Conservation (phyloP, 1,140 invertebrate species). For the Ladona fulva region DNA sequence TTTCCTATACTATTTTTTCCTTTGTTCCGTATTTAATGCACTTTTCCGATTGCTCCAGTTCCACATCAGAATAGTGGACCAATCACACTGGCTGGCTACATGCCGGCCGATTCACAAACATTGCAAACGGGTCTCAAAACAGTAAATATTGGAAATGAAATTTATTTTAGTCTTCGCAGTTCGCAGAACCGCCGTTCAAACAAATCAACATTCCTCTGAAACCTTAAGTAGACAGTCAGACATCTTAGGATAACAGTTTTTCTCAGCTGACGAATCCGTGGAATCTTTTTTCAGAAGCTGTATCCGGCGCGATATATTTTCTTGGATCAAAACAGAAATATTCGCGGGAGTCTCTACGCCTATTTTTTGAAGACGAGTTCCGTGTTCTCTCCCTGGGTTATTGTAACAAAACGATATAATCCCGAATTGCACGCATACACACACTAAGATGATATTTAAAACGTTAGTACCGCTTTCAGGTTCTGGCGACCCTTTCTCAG, state of each 20-base stretch:
- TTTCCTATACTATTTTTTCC: too few species aligned
- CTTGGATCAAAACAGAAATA: not conserved
- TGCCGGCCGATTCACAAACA: not conserved
- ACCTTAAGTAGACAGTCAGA: not conserved
- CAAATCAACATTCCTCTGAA: not conserved
- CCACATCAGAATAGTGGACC: not conserved
- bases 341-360: not conserved
- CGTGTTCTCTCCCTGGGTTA: not conserved
- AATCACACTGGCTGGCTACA: not conserved
- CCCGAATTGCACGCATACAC: not conserved
- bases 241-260: not conserved
- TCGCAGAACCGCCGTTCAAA: not conserved
- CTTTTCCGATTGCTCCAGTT: not conserved
- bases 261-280: not conserved
- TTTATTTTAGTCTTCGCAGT: not conserved
- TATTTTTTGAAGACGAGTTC: not conserved
- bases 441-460: not conserved
- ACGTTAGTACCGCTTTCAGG: not conserved
- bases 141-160: not conserved
- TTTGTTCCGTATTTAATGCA: too few species aligned
- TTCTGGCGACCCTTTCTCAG: not conserved
- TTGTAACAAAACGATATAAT: not conserved
- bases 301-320: not conserved
- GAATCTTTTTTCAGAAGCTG: not conserved
- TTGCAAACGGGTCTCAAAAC: conserved; percentile 1